Evolutionary conservation across 1,140 invertebrate genomes (phyloP), one percentile per base, ranked within the genome.

Genomic region (Drosophila guanche): DNA sequence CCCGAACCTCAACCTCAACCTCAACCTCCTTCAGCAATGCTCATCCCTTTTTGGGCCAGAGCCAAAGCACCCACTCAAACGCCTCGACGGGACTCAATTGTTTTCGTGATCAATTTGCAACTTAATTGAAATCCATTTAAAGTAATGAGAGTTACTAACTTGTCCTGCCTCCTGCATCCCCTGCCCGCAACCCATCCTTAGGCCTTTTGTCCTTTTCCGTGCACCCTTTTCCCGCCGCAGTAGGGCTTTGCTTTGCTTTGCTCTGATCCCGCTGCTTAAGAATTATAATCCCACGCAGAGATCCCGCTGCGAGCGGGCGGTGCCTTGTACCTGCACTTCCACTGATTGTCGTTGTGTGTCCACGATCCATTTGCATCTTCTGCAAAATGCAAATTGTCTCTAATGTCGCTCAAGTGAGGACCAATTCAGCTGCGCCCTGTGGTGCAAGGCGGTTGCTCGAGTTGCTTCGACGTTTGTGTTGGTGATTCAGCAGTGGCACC

Each of bases 101-200:
- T 90, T 89, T 85, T 77, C 70, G 78, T 71, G 84, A 90, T 90
- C 89, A 90, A 90, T 90, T 90, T 90, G 88, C 71, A 86, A 85
- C 78, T 80, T 90, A 90, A 90, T 90, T 90, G 80, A 90, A 90
- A 90, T 90, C 89, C 84, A 90, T 90, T 90, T 90, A 89, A 90
- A 90, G 85, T 90, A 90, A 90, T 90, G 89, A 89, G 88, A 88
- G 83, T 88, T 88, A 88, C 83, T 86, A 88, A 88, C 83, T 83
- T 88, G 81, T 72, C 61, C 73, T 71, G 47, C 62, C 58, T 54
- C 33, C 23, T 60, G 52, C 52, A 51, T 55, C 51, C 50, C 46
- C 37, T 42, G 25, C 48, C 22, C 47, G 27, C 22, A 10, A 29
- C 27, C 25, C 20, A 51, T 62, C 7, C 46, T 59, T 66, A 54